Evolutionary conservation across 2,113 vertebrate species (phyloP).

Genomic region (Leptobrachium leishanense): DNA sequence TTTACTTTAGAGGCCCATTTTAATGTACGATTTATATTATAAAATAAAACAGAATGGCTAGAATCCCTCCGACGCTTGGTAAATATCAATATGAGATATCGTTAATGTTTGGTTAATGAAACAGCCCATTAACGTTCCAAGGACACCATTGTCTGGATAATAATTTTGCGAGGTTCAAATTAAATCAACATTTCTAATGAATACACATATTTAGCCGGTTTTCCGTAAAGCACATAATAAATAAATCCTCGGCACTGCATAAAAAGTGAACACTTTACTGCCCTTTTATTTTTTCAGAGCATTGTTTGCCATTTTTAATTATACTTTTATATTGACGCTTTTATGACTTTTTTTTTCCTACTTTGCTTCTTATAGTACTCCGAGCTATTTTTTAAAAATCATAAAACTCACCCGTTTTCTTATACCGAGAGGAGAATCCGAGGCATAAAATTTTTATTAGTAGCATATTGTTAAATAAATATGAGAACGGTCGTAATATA

Average conservation of each 20-base stretch:
- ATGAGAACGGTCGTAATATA: conserved; percentile 39
- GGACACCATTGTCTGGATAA: background rate
- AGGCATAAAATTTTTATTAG: conserved; percentile 45
- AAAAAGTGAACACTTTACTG: background rate
- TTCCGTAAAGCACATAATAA: background rate
- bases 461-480: conserved; percentile 45
- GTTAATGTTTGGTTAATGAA: background rate
- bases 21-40: too few relatives aligned
- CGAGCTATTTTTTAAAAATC: conserved; percentile 17
- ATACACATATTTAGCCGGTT: background rate
- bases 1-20: too few relatives aligned
- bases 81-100: background rate
- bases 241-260: background rate
- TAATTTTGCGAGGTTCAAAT: background rate
- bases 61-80: too few relatives aligned
- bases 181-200: background rate
- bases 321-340: conserved; percentile 26
- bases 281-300: background rate
- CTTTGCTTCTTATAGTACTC: conserved; percentile 21
- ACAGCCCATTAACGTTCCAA: too few relatives aligned
- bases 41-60: too few relatives aligned
- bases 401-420: conserved; percentile 31
- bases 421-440: conserved; percentile 21
- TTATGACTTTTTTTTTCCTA: conserved; percentile 12
- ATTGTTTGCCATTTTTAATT: conserved; percentile 30